Evolutionary conservation across 2,888 invertebrate genomes (phyloP), one percentile per base, ranked within the genome.

Genomic region (Coenonympha arcania): DNA sequence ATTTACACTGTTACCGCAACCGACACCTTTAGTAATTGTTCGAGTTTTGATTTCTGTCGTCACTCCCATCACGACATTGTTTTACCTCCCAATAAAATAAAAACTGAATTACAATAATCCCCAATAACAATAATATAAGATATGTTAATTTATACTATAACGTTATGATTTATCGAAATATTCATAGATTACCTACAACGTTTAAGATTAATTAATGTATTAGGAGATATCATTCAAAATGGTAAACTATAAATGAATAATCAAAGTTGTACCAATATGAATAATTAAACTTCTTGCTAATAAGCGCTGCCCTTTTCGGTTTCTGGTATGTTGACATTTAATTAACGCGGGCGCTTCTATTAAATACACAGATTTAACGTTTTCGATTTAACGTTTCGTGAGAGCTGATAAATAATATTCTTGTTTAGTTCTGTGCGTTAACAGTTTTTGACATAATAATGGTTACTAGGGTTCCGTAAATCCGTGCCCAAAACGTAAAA

Each of bases 241-340:
- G 58, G 18, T 41, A 48, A 58, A 54, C 60, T 51, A 52, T 50
- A 51, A 55, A 52, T 39, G 43, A 62, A 64, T 45, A n/a, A n/a
- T n/a, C n/a, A n/a, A n/a, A n/a, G n/a, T n/a, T 33, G 6, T 28
- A 24, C 26, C 26, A 45, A 44, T 33, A 26, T 40, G 45, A 47
- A 50, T 47, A 53, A 47, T 37, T 47, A 47, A 50, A 54, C 28
- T 34, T 16, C 28, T 34, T 16, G 39, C 42, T 53, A 50, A 53
- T 43, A 47, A 68, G 68, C 57, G 61, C 58, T 76, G 77, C 73
- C 78, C 74, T 79, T 79, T 78, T 60, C 57, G 58, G 59, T n/a
- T 59, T 61, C 62, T 58, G 74, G 73, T 69, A 73, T 71, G 79
- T 71, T 79, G 81, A 74, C 82, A 78, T 82, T 81, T 81, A 77